Evolutionary conservation across 1,140 invertebrate genomes (phyloP), one percentile per base, ranked within the genome.

Genomic region (Rhyacophila brunnea): DNA sequence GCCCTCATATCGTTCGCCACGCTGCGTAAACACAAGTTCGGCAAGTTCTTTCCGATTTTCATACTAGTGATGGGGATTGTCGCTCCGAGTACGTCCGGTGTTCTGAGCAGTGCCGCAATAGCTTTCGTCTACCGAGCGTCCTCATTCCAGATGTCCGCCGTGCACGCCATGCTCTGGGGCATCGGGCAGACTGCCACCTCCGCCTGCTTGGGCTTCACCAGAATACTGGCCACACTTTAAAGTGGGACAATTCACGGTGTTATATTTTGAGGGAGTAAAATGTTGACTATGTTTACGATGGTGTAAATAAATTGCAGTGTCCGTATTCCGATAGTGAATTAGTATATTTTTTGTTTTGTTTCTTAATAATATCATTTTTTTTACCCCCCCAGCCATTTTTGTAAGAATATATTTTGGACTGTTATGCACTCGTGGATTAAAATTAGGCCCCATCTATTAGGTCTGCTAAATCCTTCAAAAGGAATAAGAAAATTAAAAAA

Each of bases 121-220:
- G 92, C 94, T 34, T 95, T 94, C 71, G 93, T 96, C 36, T 96
- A 96, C 74, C 82, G 90, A 66, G 91, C 92, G 56, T 91, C 93
- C 19, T 87, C 86, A 69, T 83, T 95, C 73, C 84, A 87, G 68
- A 94, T 97, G 93, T 84, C 87, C 53, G 90, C 92, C 15, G 83
- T 94, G 47, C 93, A 96, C 79, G 93, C 93, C 23, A 83, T 95
- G 68, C 82, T 96, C 48, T 97, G 93, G 91, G 95, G 95, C 46
- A 86, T 94, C 36, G 93, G 93, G 58, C 94, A 96, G 75, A 96
- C 94, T n/a, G 79, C 93, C 46, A 72, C 93, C 34, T 88, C 91
- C 28, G 88, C 90, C 52, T 88, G 92, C 65, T 85, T 96, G 60
- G 93, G 93, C 20, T 96, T 95, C 68, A 94, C 93, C 48, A 85